phyloP scores from a whole-genome alignment of 2,113 vertebrate genomes.

The Scartelaos histophorus region DNA sequence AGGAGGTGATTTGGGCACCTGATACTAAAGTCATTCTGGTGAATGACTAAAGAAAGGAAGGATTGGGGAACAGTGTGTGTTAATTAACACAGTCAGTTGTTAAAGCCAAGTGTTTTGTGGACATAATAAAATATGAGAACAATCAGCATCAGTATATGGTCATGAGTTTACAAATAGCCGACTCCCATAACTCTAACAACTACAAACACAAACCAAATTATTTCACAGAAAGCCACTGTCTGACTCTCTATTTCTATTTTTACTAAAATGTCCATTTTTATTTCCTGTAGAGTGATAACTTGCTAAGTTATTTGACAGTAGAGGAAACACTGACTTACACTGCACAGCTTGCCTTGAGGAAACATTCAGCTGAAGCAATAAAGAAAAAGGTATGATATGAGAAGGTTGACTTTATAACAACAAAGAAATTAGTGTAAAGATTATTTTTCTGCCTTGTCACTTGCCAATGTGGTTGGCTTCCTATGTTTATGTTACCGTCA shows the following conservation, averaged over 20 bases:
- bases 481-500: neutral
- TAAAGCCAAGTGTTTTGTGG: constrained; percentile 19
- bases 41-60: constrained; percentile 50
- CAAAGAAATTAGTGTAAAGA: neutral
- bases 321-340: constrained; percentile 89
- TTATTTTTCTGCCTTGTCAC: too few relatives aligned
- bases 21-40: constrained; percentile 71
- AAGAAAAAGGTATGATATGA: constrained; percentile 81
- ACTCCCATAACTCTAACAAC: neutral
- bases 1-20: constrained; percentile 69
- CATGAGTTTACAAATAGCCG: neutral
- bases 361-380: constrained; percentile 69
- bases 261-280: neutral
- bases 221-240: neutral
- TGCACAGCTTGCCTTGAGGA: constrained; percentile 83
- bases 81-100: constrained; percentile 62
- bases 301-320: constrained; percentile 89
- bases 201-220: neutral
- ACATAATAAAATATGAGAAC: neutral
- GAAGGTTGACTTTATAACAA: neutral
- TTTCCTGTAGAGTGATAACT: constrained; percentile 81
- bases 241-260: neutral
- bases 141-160: neutral
- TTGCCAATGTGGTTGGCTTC: neutral
- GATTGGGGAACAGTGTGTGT: constrained; percentile 48